Conservation (phyloP, 1,140 invertebrate genomes). For the Brachionus rotundiformis region DNA sequence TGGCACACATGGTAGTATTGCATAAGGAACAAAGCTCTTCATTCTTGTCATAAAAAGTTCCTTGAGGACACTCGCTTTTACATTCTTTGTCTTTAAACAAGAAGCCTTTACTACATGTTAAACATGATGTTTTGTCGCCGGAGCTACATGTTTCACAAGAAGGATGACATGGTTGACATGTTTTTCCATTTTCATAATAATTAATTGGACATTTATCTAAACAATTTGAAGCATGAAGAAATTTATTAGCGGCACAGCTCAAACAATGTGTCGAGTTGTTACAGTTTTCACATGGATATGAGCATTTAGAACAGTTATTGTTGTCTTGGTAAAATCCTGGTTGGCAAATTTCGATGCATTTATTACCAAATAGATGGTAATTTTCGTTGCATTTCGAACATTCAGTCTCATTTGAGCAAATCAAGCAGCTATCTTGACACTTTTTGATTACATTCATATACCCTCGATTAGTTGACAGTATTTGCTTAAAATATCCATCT, state of each 20-base stretch:
- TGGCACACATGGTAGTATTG: neutral
- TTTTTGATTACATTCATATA: neutral
- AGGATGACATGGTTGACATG: conserved; percentile 74
- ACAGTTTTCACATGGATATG: conserved; percentile 38
- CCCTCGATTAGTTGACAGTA: neutral
- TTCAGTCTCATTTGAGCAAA: neutral
- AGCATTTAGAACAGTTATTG: neutral
- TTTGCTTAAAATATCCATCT: neutral
- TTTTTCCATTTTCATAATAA: conserved; percentile 45
- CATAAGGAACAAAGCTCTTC: conserved; percentile 62
- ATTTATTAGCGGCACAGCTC: neutral
- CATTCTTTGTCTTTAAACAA: conserved; percentile 68
- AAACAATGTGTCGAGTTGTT: neutral
- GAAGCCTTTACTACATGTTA: conserved; percentile 72
- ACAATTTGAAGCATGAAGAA: conserved; percentile 52
- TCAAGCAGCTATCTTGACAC: neutral
- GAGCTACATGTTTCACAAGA: conserved; percentile 80
- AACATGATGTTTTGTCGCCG: conserved; percentile 74
- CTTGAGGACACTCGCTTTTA: conserved; percentile 69
- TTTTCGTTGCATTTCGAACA: neutral
- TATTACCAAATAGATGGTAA: conserved; percentile 7
- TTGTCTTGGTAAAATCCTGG: conserved; percentile 18
- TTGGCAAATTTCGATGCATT: conserved; percentile 1
- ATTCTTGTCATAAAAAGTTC: conserved; percentile 74
- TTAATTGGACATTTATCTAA: conserved; percentile 53